Evolutionary conservation across 2,888 invertebrate species (phyloP).

Genomic region (Temnothorax ravouxi): DNA sequence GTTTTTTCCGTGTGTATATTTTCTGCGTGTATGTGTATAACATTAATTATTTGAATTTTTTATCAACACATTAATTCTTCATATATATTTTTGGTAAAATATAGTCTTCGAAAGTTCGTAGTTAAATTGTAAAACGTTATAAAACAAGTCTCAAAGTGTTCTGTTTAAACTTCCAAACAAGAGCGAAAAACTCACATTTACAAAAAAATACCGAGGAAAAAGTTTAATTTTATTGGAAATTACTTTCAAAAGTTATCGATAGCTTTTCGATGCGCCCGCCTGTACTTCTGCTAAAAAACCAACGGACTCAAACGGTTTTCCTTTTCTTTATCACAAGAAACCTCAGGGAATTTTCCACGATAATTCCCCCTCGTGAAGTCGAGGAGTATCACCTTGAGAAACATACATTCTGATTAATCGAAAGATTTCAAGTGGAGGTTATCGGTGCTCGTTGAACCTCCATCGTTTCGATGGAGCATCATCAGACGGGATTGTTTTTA

Average conservation of each 20-base stretch:
- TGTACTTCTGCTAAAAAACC: not conserved
- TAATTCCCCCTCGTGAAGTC: not conserved
- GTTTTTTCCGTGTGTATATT: not conserved
- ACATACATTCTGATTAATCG: conserved; percentile 30
- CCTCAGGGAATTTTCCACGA: conserved; percentile 8
- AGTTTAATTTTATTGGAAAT: conserved; percentile 33
- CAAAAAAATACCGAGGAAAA: conserved; percentile 22
- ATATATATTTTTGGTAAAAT: not conserved
- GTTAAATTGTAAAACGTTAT: not conserved
- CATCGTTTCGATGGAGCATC: not conserved
- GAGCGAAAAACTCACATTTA: conserved; percentile 3
- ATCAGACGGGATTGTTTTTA: not conserved
- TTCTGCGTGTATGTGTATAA: not conserved
- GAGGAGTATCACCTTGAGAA: not conserved
- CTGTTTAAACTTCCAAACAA: conserved; percentile 1
- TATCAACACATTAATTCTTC: not conserved
- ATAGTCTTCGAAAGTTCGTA: not conserved
- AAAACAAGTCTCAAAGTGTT: conserved; percentile 2
- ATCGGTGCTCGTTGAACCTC: conserved; percentile 6
- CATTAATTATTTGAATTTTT: conserved; percentile 6
- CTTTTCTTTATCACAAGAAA: conserved; percentile 1
- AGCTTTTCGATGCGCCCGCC: conserved; percentile 1
- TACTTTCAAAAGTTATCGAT: conserved; percentile 42
- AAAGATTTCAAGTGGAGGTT: conserved; percentile 9
- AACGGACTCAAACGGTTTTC: not conserved